These are phyloP conservation scores for Notolepis coatsorum DNA, from an alignment of 2,797 vertebrate genomes.

Conservation along the genomic window DNA sequence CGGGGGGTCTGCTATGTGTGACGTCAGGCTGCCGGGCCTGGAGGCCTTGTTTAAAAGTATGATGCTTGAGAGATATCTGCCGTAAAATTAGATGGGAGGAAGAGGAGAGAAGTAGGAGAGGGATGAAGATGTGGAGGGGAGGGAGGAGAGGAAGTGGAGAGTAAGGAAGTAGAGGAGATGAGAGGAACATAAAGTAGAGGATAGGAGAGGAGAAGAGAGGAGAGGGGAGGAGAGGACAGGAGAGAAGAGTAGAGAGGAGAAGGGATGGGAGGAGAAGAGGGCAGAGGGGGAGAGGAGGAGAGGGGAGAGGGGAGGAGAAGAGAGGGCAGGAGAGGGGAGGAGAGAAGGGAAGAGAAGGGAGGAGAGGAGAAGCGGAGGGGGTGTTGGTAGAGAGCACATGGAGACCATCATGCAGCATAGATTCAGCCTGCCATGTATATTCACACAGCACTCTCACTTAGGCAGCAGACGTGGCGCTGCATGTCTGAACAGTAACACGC, in stretches of 20 bases:
- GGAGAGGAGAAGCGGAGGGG: not conserved
- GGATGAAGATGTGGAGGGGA: too few relatives aligned
- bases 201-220: too few relatives aligned
- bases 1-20: too few relatives aligned
- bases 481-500: conserved; percentile 33
- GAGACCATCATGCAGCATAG: conserved; percentile 37
- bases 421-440: conserved; percentile 39
- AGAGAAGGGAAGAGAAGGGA: not conserved
- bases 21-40: too few relatives aligned
- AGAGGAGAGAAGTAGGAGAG: too few relatives aligned
- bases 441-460: conserved; percentile 39
- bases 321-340: not conserved
- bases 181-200: not conserved
- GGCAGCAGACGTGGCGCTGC: conserved; percentile 40
- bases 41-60: too few relatives aligned
- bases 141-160: not conserved
- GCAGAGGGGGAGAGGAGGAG: not conserved
- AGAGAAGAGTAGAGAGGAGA: not conserved
- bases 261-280: too few relatives aligned
- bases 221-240: too few relatives aligned
- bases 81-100: too few relatives aligned
- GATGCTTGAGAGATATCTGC: too few relatives aligned
- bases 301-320: not conserved
- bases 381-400: conserved; percentile 10
- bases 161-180: not conserved